Conservation (phyloP, 1,140 invertebrate genomes). For the Ptiloglossa arizonensis region DNA sequence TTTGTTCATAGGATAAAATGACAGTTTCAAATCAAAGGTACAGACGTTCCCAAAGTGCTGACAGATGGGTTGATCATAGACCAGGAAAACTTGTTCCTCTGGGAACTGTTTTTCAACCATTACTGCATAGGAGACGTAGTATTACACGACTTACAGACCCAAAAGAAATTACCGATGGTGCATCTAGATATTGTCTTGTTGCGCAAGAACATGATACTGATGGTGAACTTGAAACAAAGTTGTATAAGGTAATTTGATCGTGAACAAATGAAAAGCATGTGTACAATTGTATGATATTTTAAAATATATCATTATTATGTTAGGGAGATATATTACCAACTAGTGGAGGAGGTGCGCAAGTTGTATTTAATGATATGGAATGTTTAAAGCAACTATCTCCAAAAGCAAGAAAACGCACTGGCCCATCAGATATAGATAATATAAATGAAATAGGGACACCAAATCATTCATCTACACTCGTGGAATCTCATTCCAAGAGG, state of each 20-base stretch:
- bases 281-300: conserved; percentile 12
- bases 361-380: conserved; percentile 98
- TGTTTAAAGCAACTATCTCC: conserved; percentile 93
- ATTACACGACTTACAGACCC: conserved; percentile 88
- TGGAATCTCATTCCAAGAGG: conserved; percentile 70
- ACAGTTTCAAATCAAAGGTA: conserved; percentile 89
- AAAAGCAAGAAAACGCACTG: conserved; percentile 78
- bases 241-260: conserved; percentile 89
- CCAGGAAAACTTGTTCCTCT: conserved; percentile 87
- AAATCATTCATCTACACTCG: conserved; percentile 40
- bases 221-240: conserved; percentile 95
- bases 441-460: conserved; percentile 42
- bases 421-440: conserved; percentile 55
- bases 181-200: conserved; percentile 94
- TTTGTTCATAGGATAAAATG: conserved; percentile 67
- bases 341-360: conserved; percentile 95
- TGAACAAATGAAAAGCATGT: background rate
- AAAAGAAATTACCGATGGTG: conserved; percentile 82
- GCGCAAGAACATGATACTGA: conserved; percentile 95
- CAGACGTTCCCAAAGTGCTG: conserved; percentile 89
- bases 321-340: conserved; percentile 96
- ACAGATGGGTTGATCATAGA: conserved; percentile 95
- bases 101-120: conserved; percentile 94
- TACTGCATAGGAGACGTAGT: conserved; percentile 91
- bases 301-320: conserved; percentile 45